phyloP scores from a whole-genome alignment of 1,140 invertebrate genomes.

The Berghia stephanieae region DNA sequence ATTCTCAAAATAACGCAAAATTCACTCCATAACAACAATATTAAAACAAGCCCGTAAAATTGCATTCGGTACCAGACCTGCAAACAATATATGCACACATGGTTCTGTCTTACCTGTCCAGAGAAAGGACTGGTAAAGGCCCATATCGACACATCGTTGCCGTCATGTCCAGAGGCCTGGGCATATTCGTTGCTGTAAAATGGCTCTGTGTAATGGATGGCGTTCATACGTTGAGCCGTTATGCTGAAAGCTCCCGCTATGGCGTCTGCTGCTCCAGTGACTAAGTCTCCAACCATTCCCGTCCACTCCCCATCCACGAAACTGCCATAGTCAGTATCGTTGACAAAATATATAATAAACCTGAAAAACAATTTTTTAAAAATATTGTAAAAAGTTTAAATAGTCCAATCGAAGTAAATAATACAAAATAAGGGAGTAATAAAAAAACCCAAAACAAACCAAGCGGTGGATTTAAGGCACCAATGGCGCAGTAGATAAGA shows the following conservation, averaged over 20 bases:
- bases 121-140: conserved; percentile 91
- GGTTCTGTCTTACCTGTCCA: conserved; percentile 82
- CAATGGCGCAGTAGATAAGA: too few species aligned
- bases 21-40: background rate
- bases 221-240: conserved; percentile 73
- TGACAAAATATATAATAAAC: conserved; percentile 87
- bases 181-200: conserved; percentile 84
- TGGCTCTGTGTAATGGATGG: conserved; percentile 88
- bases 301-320: conserved; percentile 74
- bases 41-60: too few species aligned
- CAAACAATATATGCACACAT: too few species aligned
- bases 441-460: too few species aligned
- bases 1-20: background rate
- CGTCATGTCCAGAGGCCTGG: conserved; percentile 50
- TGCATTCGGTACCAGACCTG: too few species aligned
- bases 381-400: too few species aligned
- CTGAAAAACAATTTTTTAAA: too few species aligned
- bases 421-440: too few species aligned
- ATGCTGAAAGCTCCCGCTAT: conserved; percentile 88
- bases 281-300: conserved; percentile 85
- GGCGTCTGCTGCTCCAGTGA: conserved; percentile 87
- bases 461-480: too few species aligned
- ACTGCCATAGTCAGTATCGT: conserved; percentile 52
- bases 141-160: conserved; percentile 82
- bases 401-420: too few species aligned